phyloP scores from a whole-genome alignment of 1,140 invertebrate genomes.

The Thrips palmi region DNA sequence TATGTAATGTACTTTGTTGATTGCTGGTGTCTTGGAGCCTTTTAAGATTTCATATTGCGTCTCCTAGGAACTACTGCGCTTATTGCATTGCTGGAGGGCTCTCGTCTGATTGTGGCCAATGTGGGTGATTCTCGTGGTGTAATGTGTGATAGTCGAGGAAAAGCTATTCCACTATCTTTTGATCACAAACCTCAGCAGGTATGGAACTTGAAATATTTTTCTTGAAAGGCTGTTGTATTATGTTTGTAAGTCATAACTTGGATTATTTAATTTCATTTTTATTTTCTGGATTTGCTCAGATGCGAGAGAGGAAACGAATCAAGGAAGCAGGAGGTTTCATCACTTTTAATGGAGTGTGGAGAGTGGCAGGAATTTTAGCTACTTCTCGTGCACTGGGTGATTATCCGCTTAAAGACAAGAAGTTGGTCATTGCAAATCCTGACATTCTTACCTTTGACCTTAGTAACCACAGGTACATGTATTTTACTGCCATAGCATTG shows the following conservation, averaged over 20 bases:
- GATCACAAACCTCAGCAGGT: constrained; percentile 94
- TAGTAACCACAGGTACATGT: constrained; percentile 54
- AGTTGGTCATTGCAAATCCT: constrained; percentile 84
- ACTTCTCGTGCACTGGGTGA: constrained; percentile 88
- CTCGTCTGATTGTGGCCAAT: constrained; percentile 77
- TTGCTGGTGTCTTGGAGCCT: background rate
- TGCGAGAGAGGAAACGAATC: constrained; percentile 70
- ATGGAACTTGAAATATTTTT: constrained; percentile 15
- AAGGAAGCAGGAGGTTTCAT: constrained; percentile 85
- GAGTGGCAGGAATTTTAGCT: constrained; percentile 87
- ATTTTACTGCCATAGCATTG: no score
- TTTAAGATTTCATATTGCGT: constrained; percentile 1
- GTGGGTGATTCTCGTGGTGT: constrained; percentile 91
- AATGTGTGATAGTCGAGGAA: constrained; percentile 77
- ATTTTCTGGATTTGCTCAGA: constrained; percentile 25
- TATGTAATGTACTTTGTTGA: no score
- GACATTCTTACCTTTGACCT: constrained; percentile 90
- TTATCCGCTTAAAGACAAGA: constrained; percentile 86
- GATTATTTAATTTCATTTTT: constrained; percentile 8
- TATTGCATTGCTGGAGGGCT: constrained; percentile 66
- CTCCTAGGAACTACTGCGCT: constrained; percentile 71
- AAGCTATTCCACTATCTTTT: constrained; percentile 80
- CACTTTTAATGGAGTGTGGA: constrained; percentile 89
- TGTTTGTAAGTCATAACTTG: background rate
- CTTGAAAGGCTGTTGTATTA: background rate